Evolutionary conservation across 2,888 invertebrate species (phyloP), one percentile per base, ranked within the genome.

Genomic region (Malachius bipustulatus): DNA sequence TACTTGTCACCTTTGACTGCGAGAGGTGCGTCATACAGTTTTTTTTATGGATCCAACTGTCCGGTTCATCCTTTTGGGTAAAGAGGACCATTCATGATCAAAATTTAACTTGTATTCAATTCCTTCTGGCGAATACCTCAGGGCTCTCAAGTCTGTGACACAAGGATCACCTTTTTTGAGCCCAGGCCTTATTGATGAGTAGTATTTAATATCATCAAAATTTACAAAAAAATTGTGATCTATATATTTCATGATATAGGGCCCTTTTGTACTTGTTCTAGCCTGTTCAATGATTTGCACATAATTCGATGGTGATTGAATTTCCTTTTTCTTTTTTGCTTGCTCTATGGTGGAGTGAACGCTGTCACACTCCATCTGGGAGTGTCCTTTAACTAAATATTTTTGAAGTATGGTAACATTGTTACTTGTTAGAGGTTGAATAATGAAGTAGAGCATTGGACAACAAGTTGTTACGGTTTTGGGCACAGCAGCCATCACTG

Each of bases 401-500:
- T 36, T 41, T 24, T 40, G 30, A 14, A 10, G 16, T 15, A 40
- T 27, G 30, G 15, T 31, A 1, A 35, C 9, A 28, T 36, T 11
- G 16, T n/a, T n/a, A n/a, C n/a, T n/a, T n/a, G n/a, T 41, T 30
- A 16, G 14, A 15, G 16, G 31, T 30, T 8, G 35, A 30, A 36
- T 32, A 40, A 16, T 40, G 19, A 14, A 31, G 35, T 35, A 40
- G 29, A 8, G 28, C 30, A 36, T 41, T 40, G n/a, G 40, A 19
- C 31, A 40, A 19, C 10, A 28, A n/a, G 10, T 28, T 28, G 10
- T 28, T 4, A 11, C 29, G 29, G 10, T 8, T 28, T 28, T 28
- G 40, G 33, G 40, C 36, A 40, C 36, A 10, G 29, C 41, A 41
- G n/a, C 40, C 41, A 33, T 41, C 40, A 14, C 41, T 37, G 19